A percentile compares a stretch with the other conserved stretches of the same genome.
These are phyloP conservation scores for Lathamus discolor DNA, from an alignment of 2,113 vertebrate genomes.

Conservation along the genomic window DNA sequence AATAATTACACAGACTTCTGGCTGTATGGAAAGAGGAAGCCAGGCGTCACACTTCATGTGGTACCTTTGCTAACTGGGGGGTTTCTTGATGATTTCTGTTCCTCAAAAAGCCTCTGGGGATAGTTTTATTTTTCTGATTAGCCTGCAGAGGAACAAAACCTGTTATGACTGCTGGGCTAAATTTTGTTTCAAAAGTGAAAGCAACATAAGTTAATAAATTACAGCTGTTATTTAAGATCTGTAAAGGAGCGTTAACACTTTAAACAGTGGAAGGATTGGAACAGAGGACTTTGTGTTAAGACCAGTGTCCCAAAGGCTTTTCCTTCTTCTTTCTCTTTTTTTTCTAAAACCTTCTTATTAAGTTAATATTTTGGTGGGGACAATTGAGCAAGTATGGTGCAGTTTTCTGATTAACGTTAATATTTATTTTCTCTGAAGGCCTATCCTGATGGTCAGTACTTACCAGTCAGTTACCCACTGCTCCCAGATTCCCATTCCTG, in stretches of 20 bases:
- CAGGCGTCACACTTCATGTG: background rate
- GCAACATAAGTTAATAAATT: background rate
- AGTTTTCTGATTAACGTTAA: background rate
- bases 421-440: background rate
- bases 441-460: background rate
- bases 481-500: background rate
- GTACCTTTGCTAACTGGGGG: background rate
- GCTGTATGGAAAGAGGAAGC: slow-evolving; percentile 30
- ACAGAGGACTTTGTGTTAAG: background rate
- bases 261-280: background rate
- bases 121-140: slow-evolving; percentile 1
- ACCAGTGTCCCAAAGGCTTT: background rate
- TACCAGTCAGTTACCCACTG: background rate
- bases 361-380: background rate
- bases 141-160: background rate
- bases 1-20: background rate
- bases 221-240: background rate
- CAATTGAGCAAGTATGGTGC: background rate
- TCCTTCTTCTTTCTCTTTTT: background rate
- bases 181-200: slow-evolving; percentile 43
- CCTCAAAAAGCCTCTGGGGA: slow-evolving; percentile 34
- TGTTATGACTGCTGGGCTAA: background rate
- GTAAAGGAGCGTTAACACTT: background rate
- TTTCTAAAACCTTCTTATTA: background rate
- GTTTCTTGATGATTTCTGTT: slow-evolving; percentile 57